Conservation (phyloP, 2,888 invertebrate species). For the Arenicola marina region DNA sequence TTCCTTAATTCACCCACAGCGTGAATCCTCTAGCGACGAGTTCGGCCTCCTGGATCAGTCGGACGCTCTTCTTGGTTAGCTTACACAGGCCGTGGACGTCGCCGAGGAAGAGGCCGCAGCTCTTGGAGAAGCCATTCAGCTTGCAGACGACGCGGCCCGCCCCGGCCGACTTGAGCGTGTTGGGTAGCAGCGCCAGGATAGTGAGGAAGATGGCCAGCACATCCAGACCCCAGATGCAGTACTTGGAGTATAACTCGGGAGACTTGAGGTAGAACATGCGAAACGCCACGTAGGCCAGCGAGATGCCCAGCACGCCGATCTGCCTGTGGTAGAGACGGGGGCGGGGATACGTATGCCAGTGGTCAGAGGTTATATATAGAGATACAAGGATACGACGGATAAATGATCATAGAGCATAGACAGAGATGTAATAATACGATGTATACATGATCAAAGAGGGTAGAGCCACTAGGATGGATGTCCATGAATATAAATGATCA, state of each 20-base stretch:
- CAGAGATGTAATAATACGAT: no score
- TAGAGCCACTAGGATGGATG: no score
- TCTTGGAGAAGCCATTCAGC: not conserved
- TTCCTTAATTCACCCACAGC: conserved; percentile 43
- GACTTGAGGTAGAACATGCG: conserved; percentile 27
- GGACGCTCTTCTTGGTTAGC: conserved; percentile 25
- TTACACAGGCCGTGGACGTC: conserved; percentile 6
- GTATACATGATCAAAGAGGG: no score
- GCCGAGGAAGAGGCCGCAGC: not conserved
- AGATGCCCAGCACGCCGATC: conserved; percentile 16
- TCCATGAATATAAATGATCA: no score
- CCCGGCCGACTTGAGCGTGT: conserved; percentile 19
- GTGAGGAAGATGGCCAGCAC: conserved; percentile 19
- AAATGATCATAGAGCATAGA: no score
- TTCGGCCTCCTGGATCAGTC: conserved; percentile 50
- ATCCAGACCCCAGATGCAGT: conserved; percentile 9
- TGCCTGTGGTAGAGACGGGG: conserved; percentile 16
- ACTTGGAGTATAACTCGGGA: not conserved
- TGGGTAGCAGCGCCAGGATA: conserved; percentile 15
- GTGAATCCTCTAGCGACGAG: conserved; percentile 52
- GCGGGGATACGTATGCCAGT: no score
- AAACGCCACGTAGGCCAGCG: conserved; percentile 21
- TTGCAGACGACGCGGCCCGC: conserved; percentile 11
- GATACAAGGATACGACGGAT: no score
- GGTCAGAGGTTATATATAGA: no score